Base-by-base conservation (phyloP, 2,797 vertebrate genomes). In the Champsocephalus gunnari region DNA sequence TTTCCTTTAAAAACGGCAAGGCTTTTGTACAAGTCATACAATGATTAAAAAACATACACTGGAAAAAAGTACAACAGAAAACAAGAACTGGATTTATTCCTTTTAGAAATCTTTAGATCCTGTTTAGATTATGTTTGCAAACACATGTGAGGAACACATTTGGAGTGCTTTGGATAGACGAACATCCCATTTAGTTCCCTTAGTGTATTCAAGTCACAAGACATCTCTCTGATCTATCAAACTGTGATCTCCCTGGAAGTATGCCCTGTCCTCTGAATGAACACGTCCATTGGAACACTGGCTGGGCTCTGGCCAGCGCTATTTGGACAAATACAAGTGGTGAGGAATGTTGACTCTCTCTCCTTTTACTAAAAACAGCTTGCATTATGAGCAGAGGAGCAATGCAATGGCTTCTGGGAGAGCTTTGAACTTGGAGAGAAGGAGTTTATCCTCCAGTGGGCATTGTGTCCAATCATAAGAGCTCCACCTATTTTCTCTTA, bases 291-390 rank as follows among this genome's bases (percentile, higher is more conserved):
- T 86, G 86, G 87, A 88, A 91, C 84, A 86, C 80, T 90, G 82
- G 75, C 82, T 87, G 80, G 85, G 83, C 68, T 86, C 81, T 71
- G 80, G 87, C 88, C 85, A 83, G 85, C 75, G 56, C 85, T 86
- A 81, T 92, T 89, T 88, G 89, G 88, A 91, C 88, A 89, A 93
- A 89, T 88, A 88, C 81, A 87, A 91, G 87, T 85, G 75, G 79
- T 44, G 75, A 88, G 87, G 90, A 92, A 93, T 92, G 92, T 90
- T 83, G 84, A 91, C 88, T 90, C 71, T 80, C 55, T 67, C 58
- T 79, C 71, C 81, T 57, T 59, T 75, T 77, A 77, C 84, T 85
- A 82, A 86, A 65, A 47, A 65, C 82, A 76, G 80, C 83, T 80
- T 63, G 48, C 71, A 56, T 60, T 71, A 75, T 75, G 86, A 81